Evolutionary conservation across 1,140 invertebrate species (phyloP), one percentile per base, ranked within the genome.

Genomic region (Drosophila kepulauana): DNA sequence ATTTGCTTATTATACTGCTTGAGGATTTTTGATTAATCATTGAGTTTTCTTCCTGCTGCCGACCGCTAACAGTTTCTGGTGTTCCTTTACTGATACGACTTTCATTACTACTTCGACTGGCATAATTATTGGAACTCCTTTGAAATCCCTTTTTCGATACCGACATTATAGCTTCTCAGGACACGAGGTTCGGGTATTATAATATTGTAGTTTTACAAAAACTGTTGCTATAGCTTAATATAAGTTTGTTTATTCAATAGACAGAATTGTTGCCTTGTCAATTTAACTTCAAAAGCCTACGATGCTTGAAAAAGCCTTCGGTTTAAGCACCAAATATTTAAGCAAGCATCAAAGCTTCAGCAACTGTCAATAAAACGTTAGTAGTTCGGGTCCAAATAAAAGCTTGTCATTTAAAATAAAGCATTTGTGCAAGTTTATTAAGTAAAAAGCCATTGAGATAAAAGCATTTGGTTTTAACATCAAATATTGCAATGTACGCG

Each of bases 1-100:
- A 77, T 3, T 76, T 54, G 13, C 84, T 88, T 13, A 84, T 64
- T 0, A 61, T 78, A 3, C 65, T 74, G 63, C 59, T 84, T 8
- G 80, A 82, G 2, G 58, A 49, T 10, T 58, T 54, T 20, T 54
- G 7, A 5, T 3, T 10, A 20, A 2, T 0, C n/a, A 45, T n/a
- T 7, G 16, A 5, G 10, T 58, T 52, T 1, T 3, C 13, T 28
- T 68, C 56, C 5, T 16, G 6, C 1, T 30, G 16, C 13, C 8
- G 1, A n/a, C 6, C 33, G 10, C 4, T 2, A 0, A 4, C 28
- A 16, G 30, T 58, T 1, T 46, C 20, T 3, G 41, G 13, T 2
- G 25, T 15, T 35, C 38, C 13, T 5, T 52, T 35, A n/a, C 48
- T 58, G 6, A n/a, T 6, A 38, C n/a, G 43, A 10, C 41, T 57